Evolutionary conservation across 2,797 vertebrate species (phyloP), one percentile per base, ranked within the genome.

Genomic region (Danionella dracula): DNA sequence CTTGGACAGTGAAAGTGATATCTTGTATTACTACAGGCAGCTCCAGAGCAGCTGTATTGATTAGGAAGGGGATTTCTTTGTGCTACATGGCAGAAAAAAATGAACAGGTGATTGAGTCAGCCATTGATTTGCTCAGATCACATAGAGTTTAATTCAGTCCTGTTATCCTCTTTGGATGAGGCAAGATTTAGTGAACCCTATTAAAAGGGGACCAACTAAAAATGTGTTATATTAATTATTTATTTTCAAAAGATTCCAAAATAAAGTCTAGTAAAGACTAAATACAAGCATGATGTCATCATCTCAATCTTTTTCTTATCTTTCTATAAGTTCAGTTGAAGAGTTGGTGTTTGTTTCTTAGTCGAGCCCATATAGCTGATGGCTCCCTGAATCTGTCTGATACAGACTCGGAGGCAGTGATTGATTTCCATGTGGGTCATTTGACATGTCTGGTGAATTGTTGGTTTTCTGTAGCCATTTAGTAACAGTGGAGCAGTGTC

Each of bases 11-110:
- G 71, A 62, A 73, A 69, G 51, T 15, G 27, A 69, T 71, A 60
- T 34, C 49, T 48, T 11, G 2, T 9, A 1, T 31, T 60, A 15
- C 54, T 53, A 17, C 31, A 67, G 42, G 42, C 5, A 12, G 49
- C 48, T 62, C 10, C 6, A 37, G 55, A 27, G 37, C 2, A 45
- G 19, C 8, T 42, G 72, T 72, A 72, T 72, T 13, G 72, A 75
- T 77, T 63, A 40, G 8, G 9, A 29, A 12, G 15, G 48, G 66
- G 66, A 77, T 50, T 77, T 72, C 70, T 69, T 58, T 27, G 38
- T 46, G 51, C 66, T 29, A 20, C 50, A 20, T 54, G 48, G 40
- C 48, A 55, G 53, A 55, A 49, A 58, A 53, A 51, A 17, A 23
- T n/a, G n/a, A n/a, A n/a, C n/a, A n/a, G n/a, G n/a, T n/a, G n/a